phyloP scores from a whole-genome alignment of 2,797 vertebrate genomes.

The Pteropus rufus region DNA sequence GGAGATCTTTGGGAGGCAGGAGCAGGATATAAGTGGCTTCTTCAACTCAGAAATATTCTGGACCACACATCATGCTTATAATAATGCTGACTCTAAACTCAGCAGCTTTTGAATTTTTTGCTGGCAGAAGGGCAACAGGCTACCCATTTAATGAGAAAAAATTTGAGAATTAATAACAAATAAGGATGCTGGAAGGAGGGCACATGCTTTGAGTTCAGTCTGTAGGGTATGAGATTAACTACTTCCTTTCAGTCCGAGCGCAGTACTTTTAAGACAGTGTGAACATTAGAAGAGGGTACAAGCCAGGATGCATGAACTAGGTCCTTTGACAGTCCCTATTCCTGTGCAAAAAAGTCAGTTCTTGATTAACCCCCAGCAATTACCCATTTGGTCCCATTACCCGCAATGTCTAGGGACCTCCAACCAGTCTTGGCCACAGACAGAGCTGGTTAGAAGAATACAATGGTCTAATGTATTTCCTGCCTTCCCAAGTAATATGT shows the following conservation, averaged over 20 bases:
- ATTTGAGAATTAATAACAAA: neutral
- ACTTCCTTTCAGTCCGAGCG: neutral
- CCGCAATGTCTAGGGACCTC: neutral
- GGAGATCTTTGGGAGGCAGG: neutral
- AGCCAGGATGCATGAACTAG: neutral
- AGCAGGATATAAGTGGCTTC: neutral
- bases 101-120: neutral
- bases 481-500: neutral
- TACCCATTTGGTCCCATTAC: neutral
- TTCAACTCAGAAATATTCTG: neutral
- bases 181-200: neutral
- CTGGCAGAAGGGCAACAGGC: neutral
- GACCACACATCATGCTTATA: neutral
- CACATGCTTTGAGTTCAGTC: neutral
- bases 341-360: neutral
- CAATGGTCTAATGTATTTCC: neutral
- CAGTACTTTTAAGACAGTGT: neutral
- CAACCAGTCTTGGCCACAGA: neutral
- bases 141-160: neutral
- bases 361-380: neutral
- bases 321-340: neutral
- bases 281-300: neutral
- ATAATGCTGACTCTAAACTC: neutral
- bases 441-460: neutral
- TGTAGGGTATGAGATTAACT: neutral